phyloP scores from a whole-genome alignment of 2,797 vertebrate species.

The Acridotheres tristis region DNA sequence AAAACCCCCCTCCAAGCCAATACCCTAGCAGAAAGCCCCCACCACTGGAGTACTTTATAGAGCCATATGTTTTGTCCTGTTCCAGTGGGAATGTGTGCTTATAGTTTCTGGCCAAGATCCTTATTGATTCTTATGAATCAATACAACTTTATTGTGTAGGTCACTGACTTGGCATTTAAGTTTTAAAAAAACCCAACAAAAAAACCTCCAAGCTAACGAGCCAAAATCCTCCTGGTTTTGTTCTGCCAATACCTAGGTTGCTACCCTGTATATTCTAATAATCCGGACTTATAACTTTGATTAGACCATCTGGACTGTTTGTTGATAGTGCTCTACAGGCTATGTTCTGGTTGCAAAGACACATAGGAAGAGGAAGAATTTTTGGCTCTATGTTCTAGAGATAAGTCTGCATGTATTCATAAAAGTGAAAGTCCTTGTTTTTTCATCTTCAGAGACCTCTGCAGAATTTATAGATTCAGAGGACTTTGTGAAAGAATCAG shows the following conservation, averaged over 20 bases:
- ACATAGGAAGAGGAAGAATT: not conserved
- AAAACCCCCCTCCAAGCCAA: rapidly evolving
- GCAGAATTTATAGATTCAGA: not conserved
- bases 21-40: rapidly evolving
- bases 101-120: not conserved
- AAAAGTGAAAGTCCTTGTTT: not conserved
- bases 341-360: not conserved
- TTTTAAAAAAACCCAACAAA: not conserved
- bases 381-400: not conserved
- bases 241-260: not conserved
- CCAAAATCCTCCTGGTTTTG: rapidly evolving
- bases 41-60: not conserved
- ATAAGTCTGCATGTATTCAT: not conserved
- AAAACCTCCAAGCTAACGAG: not conserved
- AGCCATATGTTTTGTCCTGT: not conserved
- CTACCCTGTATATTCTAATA: not conserved
- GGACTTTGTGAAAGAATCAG: not conserved
- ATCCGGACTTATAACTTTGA: not conserved
- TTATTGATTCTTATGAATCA: not conserved
- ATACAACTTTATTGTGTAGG: not conserved
- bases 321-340: not conserved
- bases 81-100: not conserved
- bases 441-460: not conserved
- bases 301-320: not conserved
- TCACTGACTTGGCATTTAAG: not conserved